Evolutionary conservation across 1,140 invertebrate species (phyloP).

Genomic region (Ericerus pela): DNA sequence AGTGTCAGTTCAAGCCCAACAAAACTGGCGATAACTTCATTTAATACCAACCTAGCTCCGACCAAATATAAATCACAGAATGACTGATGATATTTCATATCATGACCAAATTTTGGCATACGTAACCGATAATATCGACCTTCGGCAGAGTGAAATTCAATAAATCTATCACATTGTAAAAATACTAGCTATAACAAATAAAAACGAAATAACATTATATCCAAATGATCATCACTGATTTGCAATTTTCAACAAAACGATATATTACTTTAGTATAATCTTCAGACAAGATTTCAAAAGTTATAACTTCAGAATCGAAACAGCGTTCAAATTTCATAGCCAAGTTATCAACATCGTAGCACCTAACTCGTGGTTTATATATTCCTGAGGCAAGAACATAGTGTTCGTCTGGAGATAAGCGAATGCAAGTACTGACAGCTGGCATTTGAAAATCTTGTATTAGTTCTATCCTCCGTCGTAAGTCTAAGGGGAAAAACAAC

Average conservation of each 20-base stretch:
- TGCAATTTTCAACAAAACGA: constrained; percentile 14
- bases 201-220: constrained; percentile 19
- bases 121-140: constrained; percentile 80
- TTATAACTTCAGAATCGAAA: constrained; percentile 87
- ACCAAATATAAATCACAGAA: constrained; percentile 86
- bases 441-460: constrained; percentile 99
- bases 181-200: constrained; percentile 47
- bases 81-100: constrained; percentile 79
- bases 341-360: constrained; percentile 90
- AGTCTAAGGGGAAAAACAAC: constrained; percentile 37
- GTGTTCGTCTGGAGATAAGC: constrained; percentile 79
- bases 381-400: constrained; percentile 86
- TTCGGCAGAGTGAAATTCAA: constrained; percentile 89
- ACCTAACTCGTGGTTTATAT: constrained; percentile 91
- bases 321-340: constrained; percentile 98
- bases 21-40: background rate
- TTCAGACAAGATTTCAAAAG: constrained; percentile 73
- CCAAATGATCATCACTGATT: background rate
- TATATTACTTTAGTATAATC: constrained; percentile 80
- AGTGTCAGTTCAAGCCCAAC: background rate
- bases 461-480: constrained; percentile 79
- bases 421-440: constrained; percentile 68
- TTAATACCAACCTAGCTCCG: constrained; percentile 53
- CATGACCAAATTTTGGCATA: constrained; percentile 89
- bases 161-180: constrained; percentile 68